phyloP scores from a whole-genome alignment of 2,797 vertebrate species.

The Steatocranus sp. region DNA sequence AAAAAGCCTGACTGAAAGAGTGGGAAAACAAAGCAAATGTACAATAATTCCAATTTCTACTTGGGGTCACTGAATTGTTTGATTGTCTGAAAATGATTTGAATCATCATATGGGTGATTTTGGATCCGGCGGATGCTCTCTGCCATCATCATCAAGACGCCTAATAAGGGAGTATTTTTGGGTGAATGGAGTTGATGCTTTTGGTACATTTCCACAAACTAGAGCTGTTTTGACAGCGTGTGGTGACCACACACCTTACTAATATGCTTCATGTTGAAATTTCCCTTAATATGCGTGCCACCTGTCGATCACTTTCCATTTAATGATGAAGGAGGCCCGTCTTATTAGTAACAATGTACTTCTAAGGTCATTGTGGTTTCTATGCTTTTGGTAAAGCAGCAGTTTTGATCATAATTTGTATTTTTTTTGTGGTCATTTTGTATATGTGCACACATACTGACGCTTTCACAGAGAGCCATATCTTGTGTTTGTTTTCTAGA shows the following conservation, averaged over 20 bases:
- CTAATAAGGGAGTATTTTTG: neutral
- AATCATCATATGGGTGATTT: neutral
- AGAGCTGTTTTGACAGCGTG: neutral
- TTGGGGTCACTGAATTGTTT: neutral
- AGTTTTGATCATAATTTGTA: neutral
- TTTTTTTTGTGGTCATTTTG: neutral
- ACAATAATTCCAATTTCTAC: neutral
- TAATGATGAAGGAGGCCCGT: neutral
- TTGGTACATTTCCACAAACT: neutral
- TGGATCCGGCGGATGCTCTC: accelerated
- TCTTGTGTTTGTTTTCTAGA: constrained; percentile 42
- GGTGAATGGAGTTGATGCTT: neutral
- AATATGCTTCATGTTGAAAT: neutral
- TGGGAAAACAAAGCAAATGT: neutral
- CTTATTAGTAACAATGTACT: neutral
- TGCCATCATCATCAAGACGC: neutral
- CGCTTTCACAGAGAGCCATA: constrained; percentile 6
- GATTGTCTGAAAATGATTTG: neutral
- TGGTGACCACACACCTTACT: neutral
- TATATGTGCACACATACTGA: neutral
- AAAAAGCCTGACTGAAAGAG: neutral
- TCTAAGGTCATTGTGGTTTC: neutral
- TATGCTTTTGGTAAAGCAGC: neutral
- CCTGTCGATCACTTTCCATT: neutral
- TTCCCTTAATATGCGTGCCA: neutral